These are phyloP conservation scores for Podiceps cristatus DNA, from an alignment of 2,113 vertebrate species.

Conservation along the genomic window DNA sequence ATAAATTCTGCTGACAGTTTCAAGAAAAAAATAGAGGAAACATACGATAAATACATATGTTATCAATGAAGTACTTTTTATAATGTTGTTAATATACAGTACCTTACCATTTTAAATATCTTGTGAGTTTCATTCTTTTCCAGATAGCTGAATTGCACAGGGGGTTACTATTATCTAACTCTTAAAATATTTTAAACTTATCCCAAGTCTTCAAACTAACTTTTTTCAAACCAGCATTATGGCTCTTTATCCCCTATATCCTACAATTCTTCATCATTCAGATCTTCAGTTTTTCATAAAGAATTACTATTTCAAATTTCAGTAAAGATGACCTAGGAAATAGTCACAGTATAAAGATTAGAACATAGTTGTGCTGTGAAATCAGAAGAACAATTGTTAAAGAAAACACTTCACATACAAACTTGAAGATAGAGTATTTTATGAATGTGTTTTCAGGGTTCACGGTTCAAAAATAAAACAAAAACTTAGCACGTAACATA, in stretches of 20 bases:
- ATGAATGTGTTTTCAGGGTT: neutral
- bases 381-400: neutral
- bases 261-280: neutral
- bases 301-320: neutral
- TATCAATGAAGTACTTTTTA: neutral
- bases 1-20: neutral
- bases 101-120: neutral
- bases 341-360: neutral
- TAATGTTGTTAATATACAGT: accelerated
- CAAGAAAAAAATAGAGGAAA: neutral
- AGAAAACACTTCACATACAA: neutral
- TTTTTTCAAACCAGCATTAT: neutral
- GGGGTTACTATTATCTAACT: neutral
- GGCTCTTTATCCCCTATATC: neutral
- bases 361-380: neutral
- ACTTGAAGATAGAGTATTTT: too few species aligned
- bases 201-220: neutral
- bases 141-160: neutral
- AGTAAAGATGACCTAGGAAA: neutral
- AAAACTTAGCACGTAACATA: neutral
- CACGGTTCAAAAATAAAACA: neutral
- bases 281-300: neutral
- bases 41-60: neutral
- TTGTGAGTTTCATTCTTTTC: neutral
- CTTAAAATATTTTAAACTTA: neutral